Conservation (phyloP, 2,113 vertebrate genomes). For the Rhabdomys dilectus region DNA sequence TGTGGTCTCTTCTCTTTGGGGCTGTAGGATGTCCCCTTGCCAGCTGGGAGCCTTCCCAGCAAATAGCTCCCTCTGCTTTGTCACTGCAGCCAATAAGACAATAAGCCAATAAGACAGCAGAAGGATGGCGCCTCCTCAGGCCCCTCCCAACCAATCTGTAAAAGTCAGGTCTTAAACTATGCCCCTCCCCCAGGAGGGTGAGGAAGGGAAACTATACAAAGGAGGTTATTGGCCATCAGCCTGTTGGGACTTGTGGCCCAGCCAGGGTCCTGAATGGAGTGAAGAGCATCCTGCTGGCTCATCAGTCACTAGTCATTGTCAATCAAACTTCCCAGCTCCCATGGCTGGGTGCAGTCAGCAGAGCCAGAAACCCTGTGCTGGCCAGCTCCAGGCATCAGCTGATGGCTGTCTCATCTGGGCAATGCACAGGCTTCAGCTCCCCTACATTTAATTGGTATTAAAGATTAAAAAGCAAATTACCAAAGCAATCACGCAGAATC, state of each 20-base stretch:
- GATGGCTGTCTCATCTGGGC: constrained; percentile 54
- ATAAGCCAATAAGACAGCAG: background rate
- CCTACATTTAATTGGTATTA: constrained; percentile 76
- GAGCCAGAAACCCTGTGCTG: constrained; percentile 32
- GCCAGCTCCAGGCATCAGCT: constrained; percentile 34
- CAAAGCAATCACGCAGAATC: constrained; percentile 83
- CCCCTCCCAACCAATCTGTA: background rate
- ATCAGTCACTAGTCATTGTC: background rate
- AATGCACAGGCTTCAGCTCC: background rate
- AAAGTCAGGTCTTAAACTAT: background rate
- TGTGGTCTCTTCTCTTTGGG: background rate
- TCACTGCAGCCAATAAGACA: background rate
- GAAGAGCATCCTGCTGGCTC: background rate
- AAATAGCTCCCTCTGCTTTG: background rate
- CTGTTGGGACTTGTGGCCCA: background rate
- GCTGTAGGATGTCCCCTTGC: background rate
- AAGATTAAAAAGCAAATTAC: constrained; percentile 83
- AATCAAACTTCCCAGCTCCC: constrained; percentile 4
- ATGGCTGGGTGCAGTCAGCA: background rate
- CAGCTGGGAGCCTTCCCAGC: background rate
- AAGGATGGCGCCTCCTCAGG: background rate
- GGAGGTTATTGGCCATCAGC: background rate
- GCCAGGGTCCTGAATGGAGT: background rate
- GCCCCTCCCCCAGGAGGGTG: background rate
- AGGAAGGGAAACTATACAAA: background rate